Percentiles rank a stretch among this genome's conserved stretches.
These are phyloP conservation scores for Sminthurinus aureus DNA, from an alignment of 2,888 invertebrate genomes.

Conservation along the genomic window DNA sequence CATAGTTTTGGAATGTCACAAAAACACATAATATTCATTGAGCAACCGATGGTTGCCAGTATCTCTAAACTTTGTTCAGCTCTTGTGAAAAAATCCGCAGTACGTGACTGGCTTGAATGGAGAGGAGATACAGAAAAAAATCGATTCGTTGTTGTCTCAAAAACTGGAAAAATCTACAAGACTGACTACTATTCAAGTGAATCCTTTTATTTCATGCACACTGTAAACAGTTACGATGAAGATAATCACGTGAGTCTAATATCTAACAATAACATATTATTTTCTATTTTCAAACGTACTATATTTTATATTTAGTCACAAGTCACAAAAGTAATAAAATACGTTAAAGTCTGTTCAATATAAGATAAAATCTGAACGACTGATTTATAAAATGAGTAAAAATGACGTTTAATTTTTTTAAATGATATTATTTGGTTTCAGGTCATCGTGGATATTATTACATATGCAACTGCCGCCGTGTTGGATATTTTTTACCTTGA, in stretches of 20 bases:
- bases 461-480: slow-evolving; percentile 62
- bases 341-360: too few species aligned
- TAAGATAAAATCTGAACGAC: too few species aligned
- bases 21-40: slow-evolving; percentile 45
- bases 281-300: too few species aligned
- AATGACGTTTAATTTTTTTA: too few species aligned
- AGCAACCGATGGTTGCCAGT: slow-evolving; percentile 44
- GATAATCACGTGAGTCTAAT: slow-evolving; percentile 61
- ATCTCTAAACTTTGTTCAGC: slow-evolving; percentile 47
- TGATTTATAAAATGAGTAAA: too few species aligned
- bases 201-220: slow-evolving; percentile 67
- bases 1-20: slow-evolving; percentile 48
- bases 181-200: slow-evolving; percentile 62
- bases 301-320: too few species aligned
- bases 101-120: slow-evolving; percentile 47
- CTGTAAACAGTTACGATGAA: slow-evolving; percentile 67
- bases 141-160: slow-evolving; percentile 63
- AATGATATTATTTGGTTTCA: slow-evolving; percentile 38
- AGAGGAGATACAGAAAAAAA: slow-evolving; percentile 60
- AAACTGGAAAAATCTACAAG: slow-evolving; percentile 62
- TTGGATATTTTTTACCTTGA: slow-evolving; percentile 62
- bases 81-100: slow-evolving; percentile 46
- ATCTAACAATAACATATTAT: too few species aligned
- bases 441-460: slow-evolving; percentile 62
- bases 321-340: too few species aligned